phyloP scores from a whole-genome alignment of 2,888 invertebrate genomes.

The Drosophila hawaiiensis region DNA sequence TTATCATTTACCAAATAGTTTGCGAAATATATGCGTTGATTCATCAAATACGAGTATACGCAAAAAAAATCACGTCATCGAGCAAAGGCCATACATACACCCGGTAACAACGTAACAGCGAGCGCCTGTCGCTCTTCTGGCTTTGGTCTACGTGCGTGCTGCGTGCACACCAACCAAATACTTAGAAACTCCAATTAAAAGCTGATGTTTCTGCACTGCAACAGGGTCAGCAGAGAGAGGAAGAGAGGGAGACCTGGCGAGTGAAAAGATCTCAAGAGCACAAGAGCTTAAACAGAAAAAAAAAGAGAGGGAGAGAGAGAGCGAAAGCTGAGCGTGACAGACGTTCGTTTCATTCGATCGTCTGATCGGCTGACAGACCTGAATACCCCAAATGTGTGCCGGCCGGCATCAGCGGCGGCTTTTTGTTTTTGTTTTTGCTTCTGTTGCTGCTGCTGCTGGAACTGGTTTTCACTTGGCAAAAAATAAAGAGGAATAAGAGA shows the following conservation, averaged over 20 bases:
- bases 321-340: constrained; percentile 11
- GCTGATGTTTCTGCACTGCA: constrained; percentile 29
- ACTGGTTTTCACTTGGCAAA: constrained; percentile 76
- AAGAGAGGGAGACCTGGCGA: constrained; percentile 14
- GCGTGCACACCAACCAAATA: constrained; percentile 17
- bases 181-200: constrained; percentile 28
- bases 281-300: constrained; percentile 12
- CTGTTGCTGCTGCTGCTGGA: constrained; percentile 42
- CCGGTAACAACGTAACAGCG: constrained; percentile 31
- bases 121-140: background rate
- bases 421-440: constrained; percentile 8
- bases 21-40: constrained; percentile 57
- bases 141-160: constrained; percentile 59
- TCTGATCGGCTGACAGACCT: constrained; percentile 60
- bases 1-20: constrained; percentile 62
- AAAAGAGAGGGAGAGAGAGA: constrained; percentile 9
- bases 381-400: constrained; percentile 67
- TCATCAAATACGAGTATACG: too few relatives aligned
- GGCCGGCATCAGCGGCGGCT: constrained; percentile 66
- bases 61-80: constrained; percentile 66
- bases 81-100: constrained; percentile 31
- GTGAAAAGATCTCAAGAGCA: constrained; percentile 9
- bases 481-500: constrained; percentile 24
- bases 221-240: constrained; percentile 3
- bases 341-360: constrained; percentile 32